A percentile compares a stretch with the other conserved stretches of the same genome.
Conservation (phyloP, 2,797 vertebrate species). For the Semotilus atromaculatus region DNA sequence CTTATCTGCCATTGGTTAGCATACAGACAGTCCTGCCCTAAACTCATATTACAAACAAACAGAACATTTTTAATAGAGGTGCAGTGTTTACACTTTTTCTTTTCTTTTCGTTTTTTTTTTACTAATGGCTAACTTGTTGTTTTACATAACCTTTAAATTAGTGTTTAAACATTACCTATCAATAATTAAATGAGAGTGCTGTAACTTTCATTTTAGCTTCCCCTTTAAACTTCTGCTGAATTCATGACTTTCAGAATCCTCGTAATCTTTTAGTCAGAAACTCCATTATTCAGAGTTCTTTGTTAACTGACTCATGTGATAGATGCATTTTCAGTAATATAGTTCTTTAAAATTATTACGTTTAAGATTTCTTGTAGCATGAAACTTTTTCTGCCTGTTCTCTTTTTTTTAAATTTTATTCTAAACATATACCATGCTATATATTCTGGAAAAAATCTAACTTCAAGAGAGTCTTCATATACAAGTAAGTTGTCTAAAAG, state of each 20-base stretch:
- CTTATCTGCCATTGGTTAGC: background rate
- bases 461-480: background rate
- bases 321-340: background rate
- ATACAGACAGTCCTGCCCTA: background rate
- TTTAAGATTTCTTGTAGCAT: background rate
- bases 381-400: background rate
- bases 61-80: background rate
- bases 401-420: background rate
- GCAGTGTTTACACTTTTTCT: background rate
- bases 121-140: background rate
- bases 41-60: background rate
- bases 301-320: background rate
- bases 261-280: background rate
- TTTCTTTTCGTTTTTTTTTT: background rate
- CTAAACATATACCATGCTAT: background rate
- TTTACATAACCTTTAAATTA: background rate
- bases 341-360: background rate
- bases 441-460: background rate
- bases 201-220: conserved; percentile 16
- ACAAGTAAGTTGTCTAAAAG: background rate
- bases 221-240: conserved; percentile 28
- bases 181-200: background rate
- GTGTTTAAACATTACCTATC: background rate
- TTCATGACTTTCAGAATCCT: background rate
- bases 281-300: background rate